Evolutionary conservation across 2,797 vertebrate genomes (phyloP).

Genomic region (Triplophysa yarkandensis): DNA sequence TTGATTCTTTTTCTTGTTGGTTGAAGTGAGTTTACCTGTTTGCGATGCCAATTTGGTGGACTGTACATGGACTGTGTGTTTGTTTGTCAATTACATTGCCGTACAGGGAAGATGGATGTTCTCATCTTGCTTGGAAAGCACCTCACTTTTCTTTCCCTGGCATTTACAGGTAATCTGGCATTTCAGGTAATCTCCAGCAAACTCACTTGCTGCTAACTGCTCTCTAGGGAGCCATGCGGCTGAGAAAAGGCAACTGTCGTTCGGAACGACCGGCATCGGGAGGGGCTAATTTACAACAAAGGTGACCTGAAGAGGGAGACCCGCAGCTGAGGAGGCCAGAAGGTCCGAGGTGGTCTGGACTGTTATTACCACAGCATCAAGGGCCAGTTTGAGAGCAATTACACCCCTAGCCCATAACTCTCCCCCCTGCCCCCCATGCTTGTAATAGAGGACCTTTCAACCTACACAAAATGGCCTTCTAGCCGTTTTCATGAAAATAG

Average conservation of each 20-base stretch:
- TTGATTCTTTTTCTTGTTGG: conserved; percentile 33
- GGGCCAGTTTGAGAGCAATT: conserved; percentile 68
- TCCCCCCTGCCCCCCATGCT: conserved; percentile 50
- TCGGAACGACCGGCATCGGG: conserved; percentile 50
- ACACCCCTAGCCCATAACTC: conserved; percentile 60
- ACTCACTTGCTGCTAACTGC: conserved; percentile 53
- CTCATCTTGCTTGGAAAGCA: conserved; percentile 20
- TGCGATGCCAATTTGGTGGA: conserved; percentile 15
- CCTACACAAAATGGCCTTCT: conserved; percentile 64
- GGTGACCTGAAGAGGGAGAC: conserved; percentile 63
- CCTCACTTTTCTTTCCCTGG: conserved; percentile 51
- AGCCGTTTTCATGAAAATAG: conserved; percentile 45
- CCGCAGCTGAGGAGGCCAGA: conserved; percentile 41
- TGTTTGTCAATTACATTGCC: conserved; percentile 27
- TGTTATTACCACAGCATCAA: conserved; percentile 66
- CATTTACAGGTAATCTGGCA: conserved; percentile 57
- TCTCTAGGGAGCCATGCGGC: conserved; percentile 54
- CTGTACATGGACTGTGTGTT: conserved; percentile 27
- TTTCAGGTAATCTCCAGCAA: conserved; percentile 48
- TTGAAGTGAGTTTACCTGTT: conserved; percentile 39
- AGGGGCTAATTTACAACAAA: conserved; percentile 65
- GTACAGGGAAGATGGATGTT: conserved; percentile 22
- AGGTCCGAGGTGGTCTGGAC: conserved; percentile 52
- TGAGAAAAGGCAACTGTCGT: conserved; percentile 40
- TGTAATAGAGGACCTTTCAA: conserved; percentile 69